Evolutionary conservation across 2,797 vertebrate species (phyloP).

Genomic region (Siniperca scherzeri): DNA sequence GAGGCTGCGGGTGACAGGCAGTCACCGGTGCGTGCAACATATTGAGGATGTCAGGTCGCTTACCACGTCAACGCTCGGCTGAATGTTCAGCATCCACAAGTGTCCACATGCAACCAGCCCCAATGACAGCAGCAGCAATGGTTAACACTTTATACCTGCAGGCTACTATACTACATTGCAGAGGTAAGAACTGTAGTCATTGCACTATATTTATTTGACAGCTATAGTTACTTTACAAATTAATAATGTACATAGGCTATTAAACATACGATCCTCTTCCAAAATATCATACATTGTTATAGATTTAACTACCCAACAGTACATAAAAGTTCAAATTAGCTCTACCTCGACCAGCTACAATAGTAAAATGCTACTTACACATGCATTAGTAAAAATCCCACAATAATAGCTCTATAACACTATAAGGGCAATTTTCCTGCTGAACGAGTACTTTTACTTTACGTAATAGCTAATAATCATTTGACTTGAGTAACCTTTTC

Average conservation of each 20-base stretch:
- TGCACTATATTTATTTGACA: background rate
- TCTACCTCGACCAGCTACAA: background rate
- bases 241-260: background rate
- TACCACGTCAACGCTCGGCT: constrained; percentile 59
- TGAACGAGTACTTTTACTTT: background rate
- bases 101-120: constrained; percentile 48
- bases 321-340: background rate
- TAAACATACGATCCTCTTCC: background rate
- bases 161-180: background rate
- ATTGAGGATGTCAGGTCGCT: constrained; percentile 70
- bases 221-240: background rate
- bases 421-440: background rate
- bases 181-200: background rate
- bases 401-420: background rate
- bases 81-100: constrained; percentile 72
- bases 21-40: constrained; percentile 60
- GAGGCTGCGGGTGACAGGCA: constrained; percentile 65
- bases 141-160: background rate
- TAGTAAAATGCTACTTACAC: background rate
- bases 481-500: background rate
- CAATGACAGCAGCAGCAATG: background rate
- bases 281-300: background rate
- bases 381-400: background rate
- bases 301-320: background rate
- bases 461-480: background rate